A percentile compares a stretch with the other conserved stretches of the same genome.
phyloP scores from a whole-genome alignment of 2,797 vertebrate genomes.

The Bovichtus diacanthus region DNA sequence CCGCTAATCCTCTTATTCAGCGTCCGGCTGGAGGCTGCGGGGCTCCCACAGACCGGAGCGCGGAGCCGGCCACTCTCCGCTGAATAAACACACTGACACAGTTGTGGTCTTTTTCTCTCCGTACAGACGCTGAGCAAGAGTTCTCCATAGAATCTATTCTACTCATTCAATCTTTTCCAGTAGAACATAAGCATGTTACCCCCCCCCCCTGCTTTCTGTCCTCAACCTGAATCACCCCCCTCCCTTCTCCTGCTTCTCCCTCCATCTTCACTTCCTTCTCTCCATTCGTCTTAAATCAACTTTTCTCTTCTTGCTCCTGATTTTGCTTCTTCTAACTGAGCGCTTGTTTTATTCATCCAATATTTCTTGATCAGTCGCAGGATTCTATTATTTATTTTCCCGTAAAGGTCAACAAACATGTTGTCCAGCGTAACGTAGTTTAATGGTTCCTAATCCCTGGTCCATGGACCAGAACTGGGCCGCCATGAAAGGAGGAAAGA shows the following conservation, averaged over 20 bases:
- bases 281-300: constrained; percentile 27
- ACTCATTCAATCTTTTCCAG: constrained; percentile 66
- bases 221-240: constrained; percentile 41
- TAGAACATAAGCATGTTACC: constrained; percentile 50
- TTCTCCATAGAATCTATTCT: constrained; percentile 61
- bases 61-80: constrained; percentile 65
- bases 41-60: constrained; percentile 65
- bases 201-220: constrained; percentile 6
- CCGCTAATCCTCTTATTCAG: constrained; percentile 83
- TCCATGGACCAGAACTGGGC: too few relatives aligned
- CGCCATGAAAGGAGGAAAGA: not conserved
- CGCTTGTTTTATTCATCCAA: not conserved
- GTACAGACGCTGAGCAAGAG: constrained; percentile 65
- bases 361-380: not conserved
- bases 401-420: not conserved
- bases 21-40: constrained; percentile 62
- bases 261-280: constrained; percentile 49
- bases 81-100: constrained; percentile 78
- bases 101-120: constrained; percentile 67
- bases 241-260: not conserved
- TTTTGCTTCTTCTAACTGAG: constrained; percentile 3
- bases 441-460: too few relatives aligned
- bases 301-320: constrained; percentile 20
- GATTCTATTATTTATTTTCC: too few relatives aligned
- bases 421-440: not conserved